Percentiles rank a stretch among this genome's conserved stretches.
Conservation (phyloP, 2,888 invertebrate species). For the Stictocephala bisonia region DNA sequence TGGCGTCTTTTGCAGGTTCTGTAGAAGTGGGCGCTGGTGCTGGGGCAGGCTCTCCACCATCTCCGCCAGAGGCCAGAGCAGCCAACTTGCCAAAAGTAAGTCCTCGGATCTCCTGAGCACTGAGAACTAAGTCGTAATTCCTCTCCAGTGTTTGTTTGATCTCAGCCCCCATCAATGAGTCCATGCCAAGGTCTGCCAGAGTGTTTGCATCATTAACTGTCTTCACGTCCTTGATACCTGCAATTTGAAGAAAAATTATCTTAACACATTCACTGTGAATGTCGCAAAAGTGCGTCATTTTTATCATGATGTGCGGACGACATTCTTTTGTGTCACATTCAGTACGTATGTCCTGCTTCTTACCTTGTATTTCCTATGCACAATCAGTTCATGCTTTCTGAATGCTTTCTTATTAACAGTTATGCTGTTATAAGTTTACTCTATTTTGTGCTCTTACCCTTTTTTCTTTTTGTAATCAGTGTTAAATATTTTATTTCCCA, state of each 20-base stretch:
- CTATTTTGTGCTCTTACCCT: too few species aligned
- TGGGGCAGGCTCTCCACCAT: constrained; percentile 58
- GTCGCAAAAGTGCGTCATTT: too few species aligned
- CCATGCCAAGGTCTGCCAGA: constrained; percentile 96
- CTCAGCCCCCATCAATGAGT: constrained; percentile 99
- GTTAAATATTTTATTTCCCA: too few species aligned
- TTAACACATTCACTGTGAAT: neutral
- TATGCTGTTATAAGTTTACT: too few species aligned
- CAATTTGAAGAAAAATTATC: constrained; percentile 40
- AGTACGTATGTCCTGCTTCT: too few species aligned
- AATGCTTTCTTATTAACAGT: too few species aligned
- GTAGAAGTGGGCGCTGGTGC: constrained; percentile 58
- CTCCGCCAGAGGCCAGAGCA: constrained; percentile 67
- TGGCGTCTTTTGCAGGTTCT: constrained; percentile 61
- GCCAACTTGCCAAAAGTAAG: constrained; percentile 82
- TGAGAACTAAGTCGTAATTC: constrained; percentile 89
- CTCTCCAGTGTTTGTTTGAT: constrained; percentile 96
- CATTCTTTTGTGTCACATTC: too few species aligned
- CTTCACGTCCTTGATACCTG: constrained; percentile 80
- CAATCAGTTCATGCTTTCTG: neutral
- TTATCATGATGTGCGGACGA: too few species aligned
- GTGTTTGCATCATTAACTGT: constrained; percentile 81
- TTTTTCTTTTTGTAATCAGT: too few species aligned
- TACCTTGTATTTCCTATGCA: neutral
- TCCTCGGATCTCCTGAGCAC: constrained; percentile 90